These are phyloP conservation scores for Bubo scandiacus DNA, from an alignment of 2,113 vertebrate genomes.

Conservation along the genomic window DNA sequence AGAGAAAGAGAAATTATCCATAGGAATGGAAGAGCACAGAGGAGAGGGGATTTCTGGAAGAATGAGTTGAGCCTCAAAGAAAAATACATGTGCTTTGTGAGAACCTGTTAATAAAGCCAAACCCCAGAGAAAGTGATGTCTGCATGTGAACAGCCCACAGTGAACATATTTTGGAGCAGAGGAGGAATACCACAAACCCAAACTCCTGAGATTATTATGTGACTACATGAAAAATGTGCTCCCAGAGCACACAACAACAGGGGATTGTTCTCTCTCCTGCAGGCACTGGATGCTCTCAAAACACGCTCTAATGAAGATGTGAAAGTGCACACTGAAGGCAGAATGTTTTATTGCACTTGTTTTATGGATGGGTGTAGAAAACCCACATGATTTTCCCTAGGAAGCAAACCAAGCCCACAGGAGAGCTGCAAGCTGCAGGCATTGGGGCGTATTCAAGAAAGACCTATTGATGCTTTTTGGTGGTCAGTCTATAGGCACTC, in stretches of 20 bases:
- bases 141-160: neutral
- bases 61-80: neutral
- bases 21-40: neutral
- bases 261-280: neutral
- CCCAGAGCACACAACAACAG: neutral
- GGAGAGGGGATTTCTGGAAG: neutral
- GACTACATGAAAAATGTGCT: neutral
- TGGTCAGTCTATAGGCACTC: neutral
- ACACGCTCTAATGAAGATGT: accelerated
- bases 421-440: neutral
- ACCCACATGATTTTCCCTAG: neutral
- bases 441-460: neutral
- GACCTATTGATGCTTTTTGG: neutral
- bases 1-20: neutral
- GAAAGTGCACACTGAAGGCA: neutral
- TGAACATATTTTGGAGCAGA: neutral
- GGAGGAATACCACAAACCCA: neutral
- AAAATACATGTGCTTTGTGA: neutral
- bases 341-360: neutral
- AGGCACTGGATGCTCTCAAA: neutral
- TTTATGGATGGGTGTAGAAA: neutral
- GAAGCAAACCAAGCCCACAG: neutral
- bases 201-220: neutral
- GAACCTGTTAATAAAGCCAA: neutral
- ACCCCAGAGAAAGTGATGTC: neutral